These are phyloP conservation scores for Arvicanthis niloticus DNA, from an alignment of 2,113 vertebrate genomes.

Conservation along the genomic window DNA sequence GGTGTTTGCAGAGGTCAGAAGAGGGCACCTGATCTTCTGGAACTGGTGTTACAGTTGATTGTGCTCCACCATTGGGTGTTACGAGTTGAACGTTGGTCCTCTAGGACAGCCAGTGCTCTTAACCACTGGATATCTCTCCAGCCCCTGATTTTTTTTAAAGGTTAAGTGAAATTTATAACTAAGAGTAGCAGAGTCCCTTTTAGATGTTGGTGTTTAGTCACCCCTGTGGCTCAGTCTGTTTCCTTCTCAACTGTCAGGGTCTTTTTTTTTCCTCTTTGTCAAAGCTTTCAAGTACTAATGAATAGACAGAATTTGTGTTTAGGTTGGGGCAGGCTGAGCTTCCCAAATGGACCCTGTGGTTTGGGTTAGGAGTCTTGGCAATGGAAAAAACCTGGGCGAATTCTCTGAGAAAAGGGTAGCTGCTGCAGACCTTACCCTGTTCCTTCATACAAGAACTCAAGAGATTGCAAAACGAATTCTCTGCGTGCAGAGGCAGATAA, in stretches of 20 bases:
- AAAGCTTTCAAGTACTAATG: not conserved
- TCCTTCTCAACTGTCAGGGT: fast-evolving
- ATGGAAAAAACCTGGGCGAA: not conserved
- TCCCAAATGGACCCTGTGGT: not conserved
- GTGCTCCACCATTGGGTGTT: not conserved
- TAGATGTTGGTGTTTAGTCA: not conserved
- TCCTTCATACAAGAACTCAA: not conserved
- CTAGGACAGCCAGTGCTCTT: not conserved
- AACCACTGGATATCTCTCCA: not conserved
- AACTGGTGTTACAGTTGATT: not conserved
- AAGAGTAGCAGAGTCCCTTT: not conserved
- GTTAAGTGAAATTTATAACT: not conserved
- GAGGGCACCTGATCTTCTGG: not conserved
- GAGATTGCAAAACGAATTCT: fast-evolving
- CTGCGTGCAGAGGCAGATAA: not conserved
- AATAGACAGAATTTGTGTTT: not conserved
- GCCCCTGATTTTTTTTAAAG: not conserved
- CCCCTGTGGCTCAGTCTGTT: not conserved
- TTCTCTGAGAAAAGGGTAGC: not conserved
- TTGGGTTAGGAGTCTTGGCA: fast-evolving
- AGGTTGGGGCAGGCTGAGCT: not conserved
- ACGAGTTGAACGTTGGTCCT: not conserved
- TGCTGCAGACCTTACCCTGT: fast-evolving
- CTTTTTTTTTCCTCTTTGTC: too few relatives aligned
- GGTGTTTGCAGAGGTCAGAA: not conserved